These are phyloP conservation scores for Drepanosiphum platanoidis DNA, from an alignment of 2,888 invertebrate species.

Conservation along the genomic window DNA sequence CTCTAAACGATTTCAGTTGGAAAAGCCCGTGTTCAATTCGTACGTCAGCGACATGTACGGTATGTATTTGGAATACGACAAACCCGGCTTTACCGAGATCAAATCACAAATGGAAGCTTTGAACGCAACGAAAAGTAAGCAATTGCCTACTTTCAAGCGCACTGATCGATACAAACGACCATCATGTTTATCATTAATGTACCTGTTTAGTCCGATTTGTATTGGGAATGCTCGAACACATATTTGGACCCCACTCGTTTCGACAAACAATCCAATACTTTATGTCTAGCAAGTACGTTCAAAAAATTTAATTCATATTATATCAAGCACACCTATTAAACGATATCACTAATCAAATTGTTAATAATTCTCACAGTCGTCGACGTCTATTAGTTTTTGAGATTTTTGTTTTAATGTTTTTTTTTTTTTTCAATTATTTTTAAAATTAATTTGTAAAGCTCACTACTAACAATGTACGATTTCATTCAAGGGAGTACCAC, in stretches of 20 bases:
- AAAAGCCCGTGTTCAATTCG: constrained; percentile 65
- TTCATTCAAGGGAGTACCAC: constrained; percentile 70
- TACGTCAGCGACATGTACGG: constrained; percentile 65
- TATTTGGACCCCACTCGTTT: constrained; percentile 81
- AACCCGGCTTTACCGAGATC: constrained; percentile 55
- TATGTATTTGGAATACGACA: constrained; percentile 64
- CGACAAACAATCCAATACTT: constrained; percentile 78
- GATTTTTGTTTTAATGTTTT: too few species aligned
- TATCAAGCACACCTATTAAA: neutral
- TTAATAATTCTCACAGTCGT: too few species aligned
- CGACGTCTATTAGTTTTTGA: too few species aligned
- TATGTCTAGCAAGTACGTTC: constrained; percentile 72
- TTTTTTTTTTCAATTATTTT: neutral
- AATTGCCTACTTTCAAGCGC: neutral
- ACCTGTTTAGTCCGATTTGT: constrained; percentile 69
- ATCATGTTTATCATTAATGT: too few species aligned
- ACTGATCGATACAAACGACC: neutral
- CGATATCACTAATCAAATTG: neutral
- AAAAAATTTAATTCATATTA: neutral
- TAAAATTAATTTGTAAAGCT: constrained; percentile 9
- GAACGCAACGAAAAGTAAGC: constrained; percentile 47
- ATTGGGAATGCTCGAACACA: constrained; percentile 90
- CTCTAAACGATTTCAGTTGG: constrained; percentile 63
- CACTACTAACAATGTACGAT: constrained; percentile 25
- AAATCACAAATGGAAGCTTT: constrained; percentile 64